Evolutionary conservation across 2,113 vertebrate genomes (phyloP), one percentile per base, ranked within the genome.

Genomic region (Paracanthobrama guichenoti): DNA sequence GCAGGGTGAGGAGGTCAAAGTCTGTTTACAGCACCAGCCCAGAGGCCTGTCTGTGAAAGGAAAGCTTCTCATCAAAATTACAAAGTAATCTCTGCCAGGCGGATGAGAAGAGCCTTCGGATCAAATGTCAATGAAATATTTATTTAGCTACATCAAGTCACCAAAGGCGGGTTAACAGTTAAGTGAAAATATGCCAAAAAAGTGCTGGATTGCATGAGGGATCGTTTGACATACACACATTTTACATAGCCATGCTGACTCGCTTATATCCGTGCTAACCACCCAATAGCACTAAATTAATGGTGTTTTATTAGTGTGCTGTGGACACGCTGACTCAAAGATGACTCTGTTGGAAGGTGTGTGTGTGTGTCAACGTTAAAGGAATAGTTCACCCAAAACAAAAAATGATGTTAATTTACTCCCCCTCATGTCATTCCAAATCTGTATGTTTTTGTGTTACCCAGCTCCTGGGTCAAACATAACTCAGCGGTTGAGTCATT

Each of bases 21-120:
- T 72, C 74, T 87, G 80, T 83, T 79, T 85, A 83, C 74, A 74
- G 79, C 53, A 73, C 74, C 44, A 46, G 83, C 82, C 62, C 46
- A 75, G 35, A 79, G 79, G 86, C 77, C 67, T 80, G 59, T 66
- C 35, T 60, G 66, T 82, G 53, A 39, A 28, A 62, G 48, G 14
- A 26, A 35, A 6, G 24, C 62, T 66, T 26, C 73, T 82, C 46
- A 44, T 79, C 39, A 83, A 59, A 87, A 84, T 81, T 77, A 60
- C 66, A 83, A 71, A 86, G 7, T 53, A 71, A 57, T 66, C 71
- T 84, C 42, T 73, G 60, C 16, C 78, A 80, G 57, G 44, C 60
- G 44, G 44, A 24, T 35, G 26, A 66, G 79, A 9, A 53, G 79
- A 81, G 26, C 62, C 26, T 67, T 67, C 10, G 7, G 62, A 67